Evolutionary conservation across 2,888 invertebrate species (phyloP).

Genomic region (Troglohyphantes excavatus): DNA sequence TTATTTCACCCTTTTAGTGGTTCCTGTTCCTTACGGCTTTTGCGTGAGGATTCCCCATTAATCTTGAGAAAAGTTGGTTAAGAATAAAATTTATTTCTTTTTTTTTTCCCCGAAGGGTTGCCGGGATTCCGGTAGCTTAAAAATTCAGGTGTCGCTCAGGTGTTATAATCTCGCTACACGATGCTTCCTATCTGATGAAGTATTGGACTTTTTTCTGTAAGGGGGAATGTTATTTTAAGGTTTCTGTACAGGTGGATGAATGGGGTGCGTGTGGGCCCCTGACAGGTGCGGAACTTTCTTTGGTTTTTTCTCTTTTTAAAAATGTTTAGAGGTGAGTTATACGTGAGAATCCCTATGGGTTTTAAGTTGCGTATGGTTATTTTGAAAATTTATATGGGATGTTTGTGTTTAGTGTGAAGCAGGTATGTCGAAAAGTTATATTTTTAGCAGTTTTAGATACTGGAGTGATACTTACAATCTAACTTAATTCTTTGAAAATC

Average conservation of each 20-base stretch:
- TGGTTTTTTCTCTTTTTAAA: neutral
- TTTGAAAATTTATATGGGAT: neutral
- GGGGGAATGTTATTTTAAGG: neutral
- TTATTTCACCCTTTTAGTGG: slow-evolving; percentile 50
- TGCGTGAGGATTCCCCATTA: slow-evolving; percentile 49
- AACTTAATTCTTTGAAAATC: too few species aligned
- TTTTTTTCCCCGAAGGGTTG: too few species aligned
- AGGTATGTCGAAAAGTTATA: too few species aligned
- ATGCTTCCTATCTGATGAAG: slow-evolving; percentile 6
- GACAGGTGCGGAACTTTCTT: neutral
- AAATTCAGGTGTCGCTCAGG: neutral
- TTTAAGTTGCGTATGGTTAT: neutral
- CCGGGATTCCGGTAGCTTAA: slow-evolving; percentile 3
- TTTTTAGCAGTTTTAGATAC: too few species aligned
- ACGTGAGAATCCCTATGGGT: neutral
- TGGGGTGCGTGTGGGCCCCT: neutral
- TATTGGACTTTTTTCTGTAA: neutral
- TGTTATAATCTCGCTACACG: slow-evolving; percentile 32
- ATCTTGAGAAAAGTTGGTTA: slow-evolving; percentile 43
- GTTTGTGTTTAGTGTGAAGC: too few species aligned
- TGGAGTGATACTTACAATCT: too few species aligned
- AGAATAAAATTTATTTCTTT: slow-evolving; percentile 41
- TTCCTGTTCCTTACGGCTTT: slow-evolving; percentile 48
- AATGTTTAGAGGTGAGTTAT: neutral
- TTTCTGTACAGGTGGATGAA: neutral